Evolutionary conservation across 2,113 vertebrate genomes (phyloP).

Genomic region (Sisor rabdophorus): DNA sequence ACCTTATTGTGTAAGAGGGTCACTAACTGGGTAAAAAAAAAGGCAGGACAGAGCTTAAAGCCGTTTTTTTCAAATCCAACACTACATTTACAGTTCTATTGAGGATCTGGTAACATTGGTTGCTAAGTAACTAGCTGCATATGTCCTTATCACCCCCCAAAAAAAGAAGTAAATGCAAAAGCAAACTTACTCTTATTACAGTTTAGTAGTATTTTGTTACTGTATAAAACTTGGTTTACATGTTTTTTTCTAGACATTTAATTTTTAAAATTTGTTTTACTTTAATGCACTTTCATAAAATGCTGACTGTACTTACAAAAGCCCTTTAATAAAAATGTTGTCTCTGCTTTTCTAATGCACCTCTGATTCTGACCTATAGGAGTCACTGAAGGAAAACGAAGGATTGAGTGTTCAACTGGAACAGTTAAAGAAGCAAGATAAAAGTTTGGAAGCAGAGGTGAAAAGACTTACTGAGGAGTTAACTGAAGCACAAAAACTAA

Average conservation of each 20-base stretch:
- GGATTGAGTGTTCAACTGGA: slow-evolving; percentile 61
- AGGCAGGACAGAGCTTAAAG: neutral
- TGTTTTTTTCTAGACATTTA: neutral
- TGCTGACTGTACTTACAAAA: neutral
- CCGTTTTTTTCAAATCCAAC: neutral
- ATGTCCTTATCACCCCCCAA: slow-evolving; percentile 19
- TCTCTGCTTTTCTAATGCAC: neutral
- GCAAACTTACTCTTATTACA: too few species aligned
- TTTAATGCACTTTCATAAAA: neutral
- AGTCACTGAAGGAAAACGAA: slow-evolving; percentile 61
- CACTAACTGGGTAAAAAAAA: neutral
- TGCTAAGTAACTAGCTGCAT: neutral
- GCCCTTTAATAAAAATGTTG: neutral
- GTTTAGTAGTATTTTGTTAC: neutral
- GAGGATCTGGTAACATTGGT: slow-evolving; percentile 9
- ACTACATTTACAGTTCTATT: slow-evolving; percentile 15
- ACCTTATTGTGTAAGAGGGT: neutral
- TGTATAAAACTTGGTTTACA: neutral
- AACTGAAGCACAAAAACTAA: slow-evolving; percentile 59
- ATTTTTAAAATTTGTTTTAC: neutral
- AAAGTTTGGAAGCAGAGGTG: slow-evolving; percentile 66
- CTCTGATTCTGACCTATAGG: slow-evolving; percentile 53
- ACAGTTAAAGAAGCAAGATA: slow-evolving; percentile 66
- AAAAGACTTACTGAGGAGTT: slow-evolving; percentile 64
- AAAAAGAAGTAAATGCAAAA: too few species aligned